These are phyloP conservation scores for Hipposideros larvatus DNA, from an alignment of 2,797 vertebrate species.

Conservation along the genomic window DNA sequence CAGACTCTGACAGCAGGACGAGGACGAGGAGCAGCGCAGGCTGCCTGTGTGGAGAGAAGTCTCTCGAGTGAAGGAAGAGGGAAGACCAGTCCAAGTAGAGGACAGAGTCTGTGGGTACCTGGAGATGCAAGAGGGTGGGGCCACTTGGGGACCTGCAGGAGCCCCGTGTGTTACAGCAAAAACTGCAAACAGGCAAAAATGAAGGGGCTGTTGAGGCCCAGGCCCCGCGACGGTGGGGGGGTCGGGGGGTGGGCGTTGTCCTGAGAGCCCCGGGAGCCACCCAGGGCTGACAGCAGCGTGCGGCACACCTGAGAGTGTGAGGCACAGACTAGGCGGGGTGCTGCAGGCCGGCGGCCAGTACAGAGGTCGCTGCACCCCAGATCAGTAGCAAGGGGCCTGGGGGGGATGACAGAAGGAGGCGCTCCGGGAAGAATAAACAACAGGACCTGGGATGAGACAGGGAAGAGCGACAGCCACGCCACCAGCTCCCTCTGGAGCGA, in stretches of 20 bases:
- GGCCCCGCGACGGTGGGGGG: too few species aligned
- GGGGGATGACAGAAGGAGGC: accelerated
- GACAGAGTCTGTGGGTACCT: accelerated
- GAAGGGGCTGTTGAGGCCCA: accelerated
- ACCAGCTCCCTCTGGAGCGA: neutral
- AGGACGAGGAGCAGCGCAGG: neutral
- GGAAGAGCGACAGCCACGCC: neutral
- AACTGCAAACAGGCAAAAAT: neutral
- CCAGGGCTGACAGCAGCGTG: accelerated
- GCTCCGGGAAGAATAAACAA: too few species aligned
- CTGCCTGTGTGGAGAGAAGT: neutral
- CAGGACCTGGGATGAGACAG: neutral
- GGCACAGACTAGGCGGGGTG: too few species aligned
- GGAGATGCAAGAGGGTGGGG: too few species aligned
- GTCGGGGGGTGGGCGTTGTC: too few species aligned
- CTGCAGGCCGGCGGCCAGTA: neutral
- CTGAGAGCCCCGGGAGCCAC: neutral
- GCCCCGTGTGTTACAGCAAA: neutral
- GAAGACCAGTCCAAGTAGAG: neutral
- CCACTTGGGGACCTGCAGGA: neutral
- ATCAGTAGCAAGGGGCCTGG: neutral
- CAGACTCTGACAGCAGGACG: neutral
- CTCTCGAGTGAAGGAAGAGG: neutral
- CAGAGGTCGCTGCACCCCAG: accelerated
- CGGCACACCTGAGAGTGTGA: accelerated